A percentile compares a stretch with the other conserved stretches of the same genome.
phyloP scores from a whole-genome alignment of 2,113 vertebrate genomes.

The Apteryx owenii region DNA sequence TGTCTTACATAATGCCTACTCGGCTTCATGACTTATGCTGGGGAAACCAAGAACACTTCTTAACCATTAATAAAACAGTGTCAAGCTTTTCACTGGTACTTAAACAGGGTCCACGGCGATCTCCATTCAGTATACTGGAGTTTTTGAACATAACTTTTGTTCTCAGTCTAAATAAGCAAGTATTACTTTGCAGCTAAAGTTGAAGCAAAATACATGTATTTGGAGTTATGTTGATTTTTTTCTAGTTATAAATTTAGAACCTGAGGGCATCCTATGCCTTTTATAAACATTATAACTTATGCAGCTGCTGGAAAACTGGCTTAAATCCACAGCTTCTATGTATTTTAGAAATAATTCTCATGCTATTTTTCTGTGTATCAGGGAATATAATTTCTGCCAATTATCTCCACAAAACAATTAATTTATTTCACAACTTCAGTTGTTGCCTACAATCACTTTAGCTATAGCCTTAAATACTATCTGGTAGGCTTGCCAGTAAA shows the following conservation, averaged over 20 bases:
- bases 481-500: not conserved
- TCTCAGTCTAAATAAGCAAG: not conserved
- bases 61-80: not conserved
- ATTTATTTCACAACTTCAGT: slow-evolving; percentile 34
- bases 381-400: slow-evolving; percentile 15
- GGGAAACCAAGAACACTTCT: not conserved
- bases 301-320: slow-evolving; percentile 50
- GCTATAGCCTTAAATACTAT: not conserved
- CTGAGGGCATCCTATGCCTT: not conserved
- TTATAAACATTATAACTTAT: slow-evolving; percentile 41
- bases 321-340: not conserved
- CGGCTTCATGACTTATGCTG: not conserved
- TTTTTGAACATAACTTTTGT: not conserved
- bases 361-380: not conserved
- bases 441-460: not conserved
- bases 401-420: not conserved
- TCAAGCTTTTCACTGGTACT: not conserved
- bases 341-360: slow-evolving; percentile 21
- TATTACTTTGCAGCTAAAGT: not conserved
- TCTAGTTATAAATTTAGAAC: slow-evolving; percentile 42
- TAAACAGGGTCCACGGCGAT: not conserved
- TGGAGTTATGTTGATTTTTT: not conserved
- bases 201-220: not conserved
- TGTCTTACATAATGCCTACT: not conserved
- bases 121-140: not conserved